phyloP scores from a whole-genome alignment of 2,797 vertebrate species.

The Pangasius mekongensis region DNA sequence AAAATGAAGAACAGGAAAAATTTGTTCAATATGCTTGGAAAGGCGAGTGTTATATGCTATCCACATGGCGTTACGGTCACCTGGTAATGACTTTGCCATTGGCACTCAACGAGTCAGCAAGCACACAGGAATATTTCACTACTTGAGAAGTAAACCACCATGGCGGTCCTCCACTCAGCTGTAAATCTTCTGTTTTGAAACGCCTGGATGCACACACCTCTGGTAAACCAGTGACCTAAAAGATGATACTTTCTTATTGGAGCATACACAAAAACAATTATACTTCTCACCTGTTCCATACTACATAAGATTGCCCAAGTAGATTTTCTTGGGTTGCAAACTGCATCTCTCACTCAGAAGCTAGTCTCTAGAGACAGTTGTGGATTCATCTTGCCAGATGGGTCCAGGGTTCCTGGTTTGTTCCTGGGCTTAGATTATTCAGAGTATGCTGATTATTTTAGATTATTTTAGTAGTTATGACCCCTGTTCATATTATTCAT shows the following conservation, averaged over 20 bases:
- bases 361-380: neutral
- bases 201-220: neutral
- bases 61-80: neutral
- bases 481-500: neutral
- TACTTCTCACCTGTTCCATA: neutral
- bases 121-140: neutral
- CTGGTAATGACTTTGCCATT: neutral
- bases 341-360: neutral
- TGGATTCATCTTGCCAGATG: neutral
- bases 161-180: neutral
- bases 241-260: neutral
- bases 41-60: neutral
- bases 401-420: neutral
- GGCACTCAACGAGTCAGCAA: neutral
- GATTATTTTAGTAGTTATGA: neutral
- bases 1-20: neutral
- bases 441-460: neutral
- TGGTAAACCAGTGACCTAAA: neutral
- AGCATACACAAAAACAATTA: neutral
- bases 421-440: neutral
- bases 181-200: neutral
- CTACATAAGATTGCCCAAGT: neutral
- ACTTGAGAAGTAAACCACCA: neutral
- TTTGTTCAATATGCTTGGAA: neutral
- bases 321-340: neutral